These are phyloP conservation scores for Pelusios castaneus DNA, from an alignment of 2,113 vertebrate species.

Conservation along the genomic window DNA sequence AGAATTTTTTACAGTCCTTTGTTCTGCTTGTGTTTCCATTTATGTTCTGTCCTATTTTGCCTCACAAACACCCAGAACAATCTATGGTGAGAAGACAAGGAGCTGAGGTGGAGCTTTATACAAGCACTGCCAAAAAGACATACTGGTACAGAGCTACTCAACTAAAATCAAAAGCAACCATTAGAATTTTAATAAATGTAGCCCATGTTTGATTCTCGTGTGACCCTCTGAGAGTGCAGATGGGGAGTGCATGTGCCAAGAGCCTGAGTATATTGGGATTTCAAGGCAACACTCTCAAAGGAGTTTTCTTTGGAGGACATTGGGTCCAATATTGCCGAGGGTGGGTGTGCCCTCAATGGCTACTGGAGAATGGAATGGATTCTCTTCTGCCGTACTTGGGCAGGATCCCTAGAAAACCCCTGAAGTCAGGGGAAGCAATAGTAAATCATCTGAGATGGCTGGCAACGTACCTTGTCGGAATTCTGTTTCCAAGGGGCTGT, in stretches of 20 bases:
- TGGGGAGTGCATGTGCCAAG: fast-evolving
- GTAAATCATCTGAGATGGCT: neutral
- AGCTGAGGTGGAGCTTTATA: neutral
- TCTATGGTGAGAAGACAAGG: fast-evolving
- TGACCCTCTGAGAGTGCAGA: fast-evolving
- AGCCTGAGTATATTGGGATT: fast-evolving
- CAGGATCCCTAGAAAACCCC: fast-evolving
- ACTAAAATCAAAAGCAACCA: fast-evolving
- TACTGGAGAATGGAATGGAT: fast-evolving
- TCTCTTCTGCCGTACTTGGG: fast-evolving
- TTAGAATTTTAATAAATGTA: neutral
- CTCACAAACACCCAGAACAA: fast-evolving
- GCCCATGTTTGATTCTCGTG: fast-evolving
- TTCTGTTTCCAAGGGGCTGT: neutral
- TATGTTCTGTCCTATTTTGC: fast-evolving
- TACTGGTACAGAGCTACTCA: neutral
- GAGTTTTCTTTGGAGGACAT: neutral
- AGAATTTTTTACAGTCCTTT: neutral
- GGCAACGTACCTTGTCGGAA: neutral
- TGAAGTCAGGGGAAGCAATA: neutral
- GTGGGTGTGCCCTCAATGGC: fast-evolving
- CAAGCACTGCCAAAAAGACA: neutral
- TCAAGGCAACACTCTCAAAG: neutral
- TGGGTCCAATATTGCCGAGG: neutral
- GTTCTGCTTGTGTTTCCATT: neutral